Percentiles rank a stretch among this genome's conserved stretches.
Evolutionary conservation across 2,888 invertebrate genomes (phyloP).

Genomic region (Penaeus monodon): DNA sequence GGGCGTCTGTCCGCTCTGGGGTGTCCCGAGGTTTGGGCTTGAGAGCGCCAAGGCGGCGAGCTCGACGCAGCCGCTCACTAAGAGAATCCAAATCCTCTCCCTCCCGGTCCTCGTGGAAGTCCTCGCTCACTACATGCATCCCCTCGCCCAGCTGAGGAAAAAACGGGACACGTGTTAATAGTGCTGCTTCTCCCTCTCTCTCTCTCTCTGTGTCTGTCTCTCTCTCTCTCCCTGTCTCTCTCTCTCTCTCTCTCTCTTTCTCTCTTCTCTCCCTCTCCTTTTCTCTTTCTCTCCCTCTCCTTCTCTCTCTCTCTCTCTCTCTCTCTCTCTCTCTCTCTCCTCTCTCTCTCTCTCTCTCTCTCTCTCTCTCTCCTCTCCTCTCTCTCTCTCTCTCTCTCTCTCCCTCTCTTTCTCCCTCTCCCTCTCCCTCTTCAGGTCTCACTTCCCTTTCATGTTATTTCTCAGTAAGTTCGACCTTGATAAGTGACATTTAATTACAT

Average conservation of each 20-base stretch:
- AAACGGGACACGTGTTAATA: neutral
- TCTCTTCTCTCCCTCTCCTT: too few relatives aligned
- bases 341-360: too few relatives aligned
- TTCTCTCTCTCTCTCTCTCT: too few relatives aligned
- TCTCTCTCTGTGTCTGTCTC: slow-evolving; percentile 72
- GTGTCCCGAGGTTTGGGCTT: slow-evolving; percentile 68
- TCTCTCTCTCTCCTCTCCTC: too few relatives aligned
- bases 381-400: too few relatives aligned
- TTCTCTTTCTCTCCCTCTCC: too few relatives aligned
- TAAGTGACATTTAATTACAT: too few relatives aligned
- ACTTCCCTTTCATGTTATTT: too few relatives aligned
- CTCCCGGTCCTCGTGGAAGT: slow-evolving; percentile 82
- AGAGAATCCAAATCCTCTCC: slow-evolving; percentile 74
- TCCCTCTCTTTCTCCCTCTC: too few relatives aligned
- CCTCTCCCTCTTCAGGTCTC: too few relatives aligned
- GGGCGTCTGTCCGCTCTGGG: slow-evolving; percentile 83
- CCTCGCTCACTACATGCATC: slow-evolving; percentile 65
- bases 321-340: too few relatives aligned
- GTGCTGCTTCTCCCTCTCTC: neutral
- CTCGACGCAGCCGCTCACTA: slow-evolving; percentile 52
- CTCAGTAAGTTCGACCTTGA: too few relatives aligned
- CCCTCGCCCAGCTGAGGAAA: slow-evolving; percentile 61
- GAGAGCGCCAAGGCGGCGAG: slow-evolving; percentile 43
- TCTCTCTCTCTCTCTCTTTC: slow-evolving; percentile 28
- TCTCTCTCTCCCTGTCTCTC: slow-evolving; percentile 78